Base-by-base conservation (phyloP, 1,140 invertebrate genomes). In the Drosophila sp. region DNA sequence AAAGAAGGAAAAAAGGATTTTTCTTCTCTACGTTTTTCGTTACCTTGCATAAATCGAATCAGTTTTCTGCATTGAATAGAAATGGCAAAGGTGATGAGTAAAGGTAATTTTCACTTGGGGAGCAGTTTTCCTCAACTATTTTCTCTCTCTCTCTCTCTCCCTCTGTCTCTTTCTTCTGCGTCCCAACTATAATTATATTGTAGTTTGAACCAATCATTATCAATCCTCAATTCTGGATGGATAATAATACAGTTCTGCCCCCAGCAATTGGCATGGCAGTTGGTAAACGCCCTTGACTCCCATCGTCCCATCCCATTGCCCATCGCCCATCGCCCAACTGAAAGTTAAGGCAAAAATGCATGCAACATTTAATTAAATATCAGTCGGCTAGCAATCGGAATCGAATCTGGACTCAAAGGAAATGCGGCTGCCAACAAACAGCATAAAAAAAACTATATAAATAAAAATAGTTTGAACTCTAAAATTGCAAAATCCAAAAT, bases 401-500 rank as follows among this genome's bases (percentile, higher is more conserved):
- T 67, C 7, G 33, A 8, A 50, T 23, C 27, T 23, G 6, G 60
- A 10, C 40, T 23, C 25, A 41, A 62, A 41, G 40, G 60, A 29
- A 29, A 29, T 23, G 50, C 33, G 64, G 50, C 29, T 38, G 35
- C 30, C 10, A 63, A 40, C 55, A 58, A 17, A 23, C 6, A 55
- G 17, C 11, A n/a, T n/a, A n/a, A 32, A 57, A 33, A 33, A 8
- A 33, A 33, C 1, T 17, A 8, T 10, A 3, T 23, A 4, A 35
- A 47, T 75, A 68, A 57, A 87, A 82, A 79, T 83, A 83, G 83
- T 82, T 86, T 55, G 47, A 75, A 62, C 47, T 79, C 68, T 76
- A 79, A 87, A 87, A 87, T 83, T 79, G 83, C 76, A 76, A 83
- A 86, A 87, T 86, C 83, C 79, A 86, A 87, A 86, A 87, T 86